Evolutionary conservation across 2,797 vertebrate species (phyloP).

Genomic region (Enoplosus armatus): DNA sequence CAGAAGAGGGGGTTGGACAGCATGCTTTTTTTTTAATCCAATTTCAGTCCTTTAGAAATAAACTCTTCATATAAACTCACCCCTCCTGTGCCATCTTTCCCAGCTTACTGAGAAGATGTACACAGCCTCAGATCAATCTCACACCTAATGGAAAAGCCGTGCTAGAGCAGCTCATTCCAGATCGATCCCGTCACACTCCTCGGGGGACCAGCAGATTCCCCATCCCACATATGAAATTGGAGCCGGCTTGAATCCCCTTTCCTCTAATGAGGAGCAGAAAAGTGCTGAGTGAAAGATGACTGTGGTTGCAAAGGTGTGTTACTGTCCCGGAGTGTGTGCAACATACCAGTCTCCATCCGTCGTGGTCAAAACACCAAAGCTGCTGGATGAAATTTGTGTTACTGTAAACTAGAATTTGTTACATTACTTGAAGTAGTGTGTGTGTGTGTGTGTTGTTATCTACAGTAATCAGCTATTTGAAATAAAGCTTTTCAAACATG

Average conservation of each 20-base stretch:
- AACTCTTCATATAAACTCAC: constrained; percentile 22
- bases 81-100: neutral
- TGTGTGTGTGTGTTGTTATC: neutral
- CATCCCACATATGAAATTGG: constrained; percentile 43
- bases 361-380: constrained; percentile 11
- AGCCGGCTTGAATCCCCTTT: constrained; percentile 37
- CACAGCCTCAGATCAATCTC: constrained; percentile 39
- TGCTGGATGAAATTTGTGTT: neutral
- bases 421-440: neutral
- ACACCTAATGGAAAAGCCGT: constrained; percentile 53
- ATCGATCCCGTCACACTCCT: constrained; percentile 55
- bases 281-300: constrained; percentile 42
- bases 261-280: constrained; percentile 53
- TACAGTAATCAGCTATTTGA: neutral
- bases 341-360: constrained; percentile 14
- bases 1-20: neutral
- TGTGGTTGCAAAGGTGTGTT: constrained; percentile 21
- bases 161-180: constrained; percentile 49
- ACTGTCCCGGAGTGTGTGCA: constrained; percentile 12
- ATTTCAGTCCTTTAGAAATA: constrained; percentile 3
- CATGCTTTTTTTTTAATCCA: neutral
- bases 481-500: neutral
- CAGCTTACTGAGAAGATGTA: neutral
- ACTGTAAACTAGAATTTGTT: neutral
- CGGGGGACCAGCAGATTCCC: constrained; percentile 40